phyloP scores from a whole-genome alignment of 1,140 invertebrate species.

The Listronotus bonariensis region DNA sequence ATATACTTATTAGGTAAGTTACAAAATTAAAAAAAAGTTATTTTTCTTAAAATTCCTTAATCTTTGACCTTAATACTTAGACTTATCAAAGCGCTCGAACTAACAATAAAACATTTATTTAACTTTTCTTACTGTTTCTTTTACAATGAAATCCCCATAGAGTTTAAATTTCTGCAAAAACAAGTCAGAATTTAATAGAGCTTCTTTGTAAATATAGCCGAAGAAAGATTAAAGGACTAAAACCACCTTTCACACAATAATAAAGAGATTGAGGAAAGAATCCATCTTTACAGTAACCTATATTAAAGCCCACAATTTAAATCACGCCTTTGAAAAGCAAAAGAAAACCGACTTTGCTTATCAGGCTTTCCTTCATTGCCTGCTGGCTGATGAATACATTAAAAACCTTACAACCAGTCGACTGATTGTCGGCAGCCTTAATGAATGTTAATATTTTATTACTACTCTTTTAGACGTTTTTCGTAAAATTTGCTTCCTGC shows the following conservation, averaged over 20 bases:
- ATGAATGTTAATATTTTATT: conserved; percentile 11
- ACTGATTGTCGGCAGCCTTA: conserved; percentile 4
- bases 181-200: too few species aligned
- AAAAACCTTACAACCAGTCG: neutral
- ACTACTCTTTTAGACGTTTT: neutral
- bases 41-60: too few species aligned
- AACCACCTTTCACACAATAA: neutral
- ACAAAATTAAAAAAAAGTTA: too few species aligned
- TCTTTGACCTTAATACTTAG: too few species aligned
- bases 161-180: too few species aligned
- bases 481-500: too few species aligned
- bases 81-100: too few species aligned
- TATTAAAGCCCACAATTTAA: conserved; percentile 5
- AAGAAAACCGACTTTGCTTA: neutral
- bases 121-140: too few species aligned
- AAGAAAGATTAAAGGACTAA: neutral
- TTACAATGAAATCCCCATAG: too few species aligned
- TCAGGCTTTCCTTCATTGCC: conserved; percentile 7
- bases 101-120: too few species aligned
- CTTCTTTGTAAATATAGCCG: too few species aligned
- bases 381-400: conserved; percentile 1
- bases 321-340: conserved; percentile 2
- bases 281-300: conserved; percentile 2
- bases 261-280: neutral
- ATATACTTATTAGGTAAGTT: too few species aligned